Percentiles rank a stretch among this genome's conserved stretches.
These are phyloP conservation scores for Drosophila fulvimacula DNA, from an alignment of 2,888 invertebrate genomes.

Conservation along the genomic window DNA sequence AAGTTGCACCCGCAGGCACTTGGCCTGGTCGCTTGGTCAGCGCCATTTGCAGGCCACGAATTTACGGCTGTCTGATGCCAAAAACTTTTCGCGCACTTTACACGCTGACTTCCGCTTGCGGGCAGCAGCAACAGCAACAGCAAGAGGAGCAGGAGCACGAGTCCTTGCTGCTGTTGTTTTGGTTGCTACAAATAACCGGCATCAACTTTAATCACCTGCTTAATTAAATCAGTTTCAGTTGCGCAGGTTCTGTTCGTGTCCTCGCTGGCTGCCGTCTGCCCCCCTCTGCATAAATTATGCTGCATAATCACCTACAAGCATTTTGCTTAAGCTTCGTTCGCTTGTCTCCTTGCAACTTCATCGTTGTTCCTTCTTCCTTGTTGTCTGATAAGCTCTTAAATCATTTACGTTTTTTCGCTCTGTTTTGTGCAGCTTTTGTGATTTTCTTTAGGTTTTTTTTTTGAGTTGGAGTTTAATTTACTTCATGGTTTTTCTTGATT, in stretches of 20 bases:
- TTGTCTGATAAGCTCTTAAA: slow-evolving; percentile 69
- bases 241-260: slow-evolving; percentile 34
- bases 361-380: slow-evolving; percentile 21
- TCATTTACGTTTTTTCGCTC: slow-evolving; percentile 57
- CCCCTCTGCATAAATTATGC: slow-evolving; percentile 72
- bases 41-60: slow-evolving; percentile 50
- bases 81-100: slow-evolving; percentile 72
- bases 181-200: slow-evolving; percentile 78
- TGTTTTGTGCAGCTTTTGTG: not conserved
- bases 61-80: slow-evolving; percentile 34
- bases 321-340: slow-evolving; percentile 66
- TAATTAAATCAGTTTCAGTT: slow-evolving; percentile 82
- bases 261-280: not conserved
- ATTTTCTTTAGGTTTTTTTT: slow-evolving; percentile 1
- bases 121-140: slow-evolving; percentile 4
- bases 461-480: not conserved
- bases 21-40: slow-evolving; percentile 6
- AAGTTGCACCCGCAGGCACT: slow-evolving; percentile 34
- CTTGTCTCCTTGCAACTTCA: slow-evolving; percentile 39
- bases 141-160: slow-evolving; percentile 9
- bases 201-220: slow-evolving; percentile 83
- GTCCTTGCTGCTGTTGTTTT: slow-evolving; percentile 57
- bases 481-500: slow-evolving; percentile 17
- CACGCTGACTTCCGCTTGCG: slow-evolving; percentile 54
- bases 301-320: slow-evolving; percentile 77